Conservation (phyloP, 2,113 vertebrate species). For the Crotalus viridis region DNA sequence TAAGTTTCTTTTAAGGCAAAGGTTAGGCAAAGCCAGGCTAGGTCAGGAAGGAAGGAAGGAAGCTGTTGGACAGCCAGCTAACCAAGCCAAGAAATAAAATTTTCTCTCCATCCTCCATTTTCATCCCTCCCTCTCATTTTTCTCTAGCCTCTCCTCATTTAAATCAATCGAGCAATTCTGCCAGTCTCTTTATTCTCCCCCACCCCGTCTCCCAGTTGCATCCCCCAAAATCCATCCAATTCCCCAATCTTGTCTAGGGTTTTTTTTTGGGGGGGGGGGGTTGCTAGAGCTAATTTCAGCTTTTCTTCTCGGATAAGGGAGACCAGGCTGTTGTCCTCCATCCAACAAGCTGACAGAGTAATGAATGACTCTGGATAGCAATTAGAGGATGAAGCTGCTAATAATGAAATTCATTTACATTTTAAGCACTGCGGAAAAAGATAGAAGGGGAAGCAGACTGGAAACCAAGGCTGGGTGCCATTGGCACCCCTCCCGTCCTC, state of each 20-base stretch:
- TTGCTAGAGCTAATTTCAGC: conserved; percentile 43
- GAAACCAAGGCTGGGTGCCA: conserved; percentile 41
- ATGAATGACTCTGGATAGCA: conserved; percentile 74
- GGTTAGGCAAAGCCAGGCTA: not conserved
- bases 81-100: not conserved
- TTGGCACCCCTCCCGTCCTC: not conserved
- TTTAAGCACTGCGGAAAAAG: conserved; percentile 67
- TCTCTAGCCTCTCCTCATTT: not conserved
- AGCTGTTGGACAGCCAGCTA: too few relatives aligned
- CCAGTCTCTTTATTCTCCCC: not conserved
- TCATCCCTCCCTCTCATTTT: not conserved
- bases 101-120: not conserved
- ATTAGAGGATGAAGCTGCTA: conserved; percentile 72
- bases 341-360: conserved; percentile 69
- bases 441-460: conserved; percentile 3
- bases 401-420: conserved; percentile 75
- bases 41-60: not conserved
- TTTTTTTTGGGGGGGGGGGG: not conserved
- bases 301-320: conserved; percentile 37
- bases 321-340: conserved; percentile 58
- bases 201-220: not conserved
- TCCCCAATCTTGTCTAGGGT: not conserved
- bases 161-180: not conserved
- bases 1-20: not conserved
- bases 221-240: not conserved